These are phyloP conservation scores for Zosterops lateralis DNA, from an alignment of 2,113 vertebrate species.

Conservation along the genomic window DNA sequence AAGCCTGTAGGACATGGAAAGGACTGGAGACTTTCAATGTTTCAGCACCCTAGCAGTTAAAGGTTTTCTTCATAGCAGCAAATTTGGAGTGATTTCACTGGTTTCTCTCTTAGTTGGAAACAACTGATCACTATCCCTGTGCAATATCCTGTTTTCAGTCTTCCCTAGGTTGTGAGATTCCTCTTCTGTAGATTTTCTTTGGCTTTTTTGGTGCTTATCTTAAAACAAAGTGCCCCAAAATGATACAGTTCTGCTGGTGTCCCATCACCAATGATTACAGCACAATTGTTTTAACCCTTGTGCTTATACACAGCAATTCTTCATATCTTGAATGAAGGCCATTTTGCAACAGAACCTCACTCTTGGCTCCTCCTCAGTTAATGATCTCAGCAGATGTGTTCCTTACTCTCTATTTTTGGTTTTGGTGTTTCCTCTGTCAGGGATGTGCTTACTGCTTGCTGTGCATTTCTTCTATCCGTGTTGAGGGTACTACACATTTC, in stretches of 20 bases:
- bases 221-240: not conserved
- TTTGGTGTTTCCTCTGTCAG: not conserved
- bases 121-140: not conserved
- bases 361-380: not conserved
- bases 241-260: not conserved
- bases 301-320: not conserved
- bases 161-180: not conserved
- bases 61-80: not conserved
- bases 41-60: not conserved
- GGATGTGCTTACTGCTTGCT: not conserved
- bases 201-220: not conserved
- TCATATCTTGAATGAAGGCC: not conserved
- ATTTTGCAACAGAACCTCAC: not conserved
- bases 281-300: not conserved
- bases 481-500: not conserved
- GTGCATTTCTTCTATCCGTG: not conserved
- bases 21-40: not conserved
- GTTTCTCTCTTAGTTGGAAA: not conserved
- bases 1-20: not conserved
- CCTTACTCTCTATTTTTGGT: not conserved
- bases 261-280: not conserved
- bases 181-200: not conserved
- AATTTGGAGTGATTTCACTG: not conserved
- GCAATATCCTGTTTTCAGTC: not conserved
- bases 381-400: not conserved